Percentiles rank a stretch among this genome's conserved stretches.
Evolutionary conservation across 1,140 invertebrate species (phyloP).

Genomic region (Chironomus striatipennis): DNA sequence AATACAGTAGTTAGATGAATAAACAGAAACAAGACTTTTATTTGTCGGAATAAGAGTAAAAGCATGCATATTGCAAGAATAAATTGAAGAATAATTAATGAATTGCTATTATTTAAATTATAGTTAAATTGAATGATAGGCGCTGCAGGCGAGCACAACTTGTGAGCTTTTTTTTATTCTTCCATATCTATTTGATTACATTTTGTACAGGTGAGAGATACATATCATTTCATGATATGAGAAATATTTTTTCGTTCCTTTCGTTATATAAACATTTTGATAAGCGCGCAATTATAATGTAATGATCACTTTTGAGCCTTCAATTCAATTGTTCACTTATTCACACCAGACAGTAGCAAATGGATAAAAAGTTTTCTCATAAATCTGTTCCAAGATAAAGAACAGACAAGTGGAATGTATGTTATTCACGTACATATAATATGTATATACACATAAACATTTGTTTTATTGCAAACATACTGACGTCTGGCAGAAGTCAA

Average conservation of each 20-base stretch:
- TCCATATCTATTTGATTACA: not conserved
- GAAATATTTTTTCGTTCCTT: too few relatives aligned
- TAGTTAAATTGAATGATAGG: conserved; percentile 8
- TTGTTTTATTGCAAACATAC: too few relatives aligned
- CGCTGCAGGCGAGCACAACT: not conserved
- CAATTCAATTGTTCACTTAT: not conserved
- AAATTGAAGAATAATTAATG: not conserved
- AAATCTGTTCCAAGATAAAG: not conserved
- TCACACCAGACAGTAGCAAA: not conserved
- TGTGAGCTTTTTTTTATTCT: not conserved
- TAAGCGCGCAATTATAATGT: not conserved
- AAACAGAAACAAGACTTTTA: not conserved
- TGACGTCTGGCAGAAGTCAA: conserved; percentile 5
- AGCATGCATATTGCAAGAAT: too few relatives aligned
- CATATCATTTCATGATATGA: too few relatives aligned
- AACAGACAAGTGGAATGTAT: not conserved
- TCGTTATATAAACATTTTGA: too few relatives aligned
- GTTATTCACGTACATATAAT: not conserved
- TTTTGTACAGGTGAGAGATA: not conserved
- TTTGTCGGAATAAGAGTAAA: too few relatives aligned
- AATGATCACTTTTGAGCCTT: not conserved
- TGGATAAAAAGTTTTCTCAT: not conserved
- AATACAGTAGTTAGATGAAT: too few relatives aligned
- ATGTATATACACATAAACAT: too few relatives aligned
- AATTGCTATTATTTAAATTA: conserved; percentile 6